A percentile compares a stretch with the other conserved stretches of the same genome.
Evolutionary conservation across 2,113 vertebrate genomes (phyloP).

Genomic region (Pheucticus melanocephalus): DNA sequence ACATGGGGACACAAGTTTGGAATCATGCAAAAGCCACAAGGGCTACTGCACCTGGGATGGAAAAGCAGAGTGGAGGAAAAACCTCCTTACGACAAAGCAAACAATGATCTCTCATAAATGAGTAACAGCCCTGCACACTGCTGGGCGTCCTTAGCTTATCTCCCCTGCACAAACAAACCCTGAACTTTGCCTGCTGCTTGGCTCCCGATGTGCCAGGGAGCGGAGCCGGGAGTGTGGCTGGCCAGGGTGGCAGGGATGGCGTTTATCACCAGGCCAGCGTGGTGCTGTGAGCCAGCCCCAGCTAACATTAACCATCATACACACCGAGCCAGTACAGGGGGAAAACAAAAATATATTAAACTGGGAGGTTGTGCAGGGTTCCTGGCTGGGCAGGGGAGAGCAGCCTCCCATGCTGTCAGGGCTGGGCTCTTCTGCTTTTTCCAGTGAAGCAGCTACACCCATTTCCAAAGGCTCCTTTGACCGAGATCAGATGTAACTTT

Average conservation of each 20-base stretch:
- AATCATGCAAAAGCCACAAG: neutral
- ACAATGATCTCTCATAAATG: neutral
- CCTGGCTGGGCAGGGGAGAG: neutral
- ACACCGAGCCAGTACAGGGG: neutral
- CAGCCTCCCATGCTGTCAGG: neutral
- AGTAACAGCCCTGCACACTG: neutral
- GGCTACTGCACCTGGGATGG: neutral
- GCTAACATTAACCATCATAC: neutral
- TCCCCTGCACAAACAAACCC: neutral
- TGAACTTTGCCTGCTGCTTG: conserved; percentile 44
- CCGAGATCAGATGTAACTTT: conserved; percentile 31
- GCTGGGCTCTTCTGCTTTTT: neutral
- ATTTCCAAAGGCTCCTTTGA: neutral
- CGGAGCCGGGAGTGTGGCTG: accelerated
- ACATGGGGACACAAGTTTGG: accelerated
- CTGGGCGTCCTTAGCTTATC: neutral
- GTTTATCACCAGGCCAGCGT: neutral
- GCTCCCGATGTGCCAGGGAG: accelerated
- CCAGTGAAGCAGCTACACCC: neutral
- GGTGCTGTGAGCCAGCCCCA: accelerated
- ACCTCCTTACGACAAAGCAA: neutral
- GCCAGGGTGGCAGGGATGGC: neutral
- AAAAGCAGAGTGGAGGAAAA: neutral
- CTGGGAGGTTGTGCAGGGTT: neutral
- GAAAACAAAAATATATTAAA: neutral